A percentile compares a stretch with the other conserved stretches of the same genome.
Evolutionary conservation across 2,888 invertebrate genomes (phyloP).

Genomic region (Tricholauxania praeusta): DNA sequence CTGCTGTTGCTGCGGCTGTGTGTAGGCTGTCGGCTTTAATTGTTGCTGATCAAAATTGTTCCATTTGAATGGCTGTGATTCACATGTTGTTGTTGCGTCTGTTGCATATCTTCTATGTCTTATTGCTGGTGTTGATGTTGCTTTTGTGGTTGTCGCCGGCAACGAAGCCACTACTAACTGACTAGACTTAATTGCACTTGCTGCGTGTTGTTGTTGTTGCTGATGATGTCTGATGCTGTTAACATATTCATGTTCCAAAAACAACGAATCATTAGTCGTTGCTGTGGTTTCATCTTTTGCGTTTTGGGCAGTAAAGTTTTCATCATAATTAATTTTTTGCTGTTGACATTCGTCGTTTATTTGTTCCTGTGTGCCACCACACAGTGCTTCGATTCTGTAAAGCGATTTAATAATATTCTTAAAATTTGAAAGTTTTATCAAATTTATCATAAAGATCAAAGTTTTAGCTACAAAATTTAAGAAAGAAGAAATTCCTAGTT

Average conservation of each 20-base stretch:
- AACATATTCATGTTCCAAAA: constrained; percentile 28
- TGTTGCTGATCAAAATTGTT: constrained; percentile 47
- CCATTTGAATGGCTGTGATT: constrained; percentile 44
- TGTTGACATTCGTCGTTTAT: not conserved
- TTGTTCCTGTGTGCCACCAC: not conserved
- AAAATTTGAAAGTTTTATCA: too few species aligned
- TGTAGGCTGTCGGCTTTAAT: not conserved
- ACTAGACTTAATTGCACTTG: constrained; percentile 34
- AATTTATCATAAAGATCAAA: too few species aligned
- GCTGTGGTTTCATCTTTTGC: not conserved
- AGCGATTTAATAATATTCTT: too few species aligned
- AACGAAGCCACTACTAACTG: constrained; percentile 19
- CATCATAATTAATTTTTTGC: constrained; percentile 8
- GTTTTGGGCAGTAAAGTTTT: not conserved
- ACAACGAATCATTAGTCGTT: constrained; percentile 14
- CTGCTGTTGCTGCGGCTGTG: constrained; percentile 15
- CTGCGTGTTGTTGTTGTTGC: not conserved
- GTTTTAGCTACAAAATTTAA: too few species aligned
- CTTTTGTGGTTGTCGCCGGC: not conserved
- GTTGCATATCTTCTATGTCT: constrained; percentile 26
- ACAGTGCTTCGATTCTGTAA: too few species aligned
- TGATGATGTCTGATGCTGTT: constrained; percentile 12
- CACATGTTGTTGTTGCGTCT: constrained; percentile 30
- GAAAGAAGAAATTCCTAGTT: too few species aligned
- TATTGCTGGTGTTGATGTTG: not conserved